Evolutionary conservation across 1,140 invertebrate genomes (phyloP).

Genomic region (Paracyclopina nana): DNA sequence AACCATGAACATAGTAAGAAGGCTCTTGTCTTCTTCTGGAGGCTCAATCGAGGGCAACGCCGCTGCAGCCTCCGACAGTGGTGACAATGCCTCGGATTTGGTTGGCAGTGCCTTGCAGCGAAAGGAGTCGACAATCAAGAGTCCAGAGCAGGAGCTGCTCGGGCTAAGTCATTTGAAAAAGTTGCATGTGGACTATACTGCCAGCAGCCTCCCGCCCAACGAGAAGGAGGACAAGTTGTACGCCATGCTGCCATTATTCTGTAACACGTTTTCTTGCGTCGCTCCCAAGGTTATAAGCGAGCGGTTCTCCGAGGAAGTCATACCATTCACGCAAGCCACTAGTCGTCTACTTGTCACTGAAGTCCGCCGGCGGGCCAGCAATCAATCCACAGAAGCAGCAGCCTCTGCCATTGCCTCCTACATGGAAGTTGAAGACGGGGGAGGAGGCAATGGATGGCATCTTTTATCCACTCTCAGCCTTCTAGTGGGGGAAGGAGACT

Average conservation of each 20-base stretch:
- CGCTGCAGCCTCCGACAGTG: no score
- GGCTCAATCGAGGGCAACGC: no score
- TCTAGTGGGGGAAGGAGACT: constrained; percentile 55
- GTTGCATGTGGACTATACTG: constrained; percentile 77
- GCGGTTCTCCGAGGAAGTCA: background rate
- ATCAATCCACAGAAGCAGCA: constrained; percentile 83
- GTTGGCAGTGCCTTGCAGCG: no score
- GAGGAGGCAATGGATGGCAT: constrained; percentile 92
- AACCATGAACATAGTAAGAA: no score
- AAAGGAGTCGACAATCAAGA: no score
- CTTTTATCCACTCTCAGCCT: constrained; percentile 67
- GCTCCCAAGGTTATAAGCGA: constrained; percentile 5
- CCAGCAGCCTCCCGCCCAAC: constrained; percentile 53
- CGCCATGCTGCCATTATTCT: constrained; percentile 93
- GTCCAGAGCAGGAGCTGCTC: constrained; percentile 28
- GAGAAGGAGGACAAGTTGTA: constrained; percentile 86
- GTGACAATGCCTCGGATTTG: no score
- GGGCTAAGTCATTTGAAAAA: constrained; percentile 90
- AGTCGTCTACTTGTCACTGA: background rate
- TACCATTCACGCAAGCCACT: constrained; percentile 3
- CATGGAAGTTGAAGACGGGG: constrained; percentile 30
- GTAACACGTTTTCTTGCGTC: constrained; percentile 36
- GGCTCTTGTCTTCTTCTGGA: no score
- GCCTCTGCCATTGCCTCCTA: constrained; percentile 60
- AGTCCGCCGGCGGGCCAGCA: constrained; percentile 56